phyloP scores from a whole-genome alignment of 2,797 vertebrate genomes.

The Catamblyrhynchus diadema region DNA sequence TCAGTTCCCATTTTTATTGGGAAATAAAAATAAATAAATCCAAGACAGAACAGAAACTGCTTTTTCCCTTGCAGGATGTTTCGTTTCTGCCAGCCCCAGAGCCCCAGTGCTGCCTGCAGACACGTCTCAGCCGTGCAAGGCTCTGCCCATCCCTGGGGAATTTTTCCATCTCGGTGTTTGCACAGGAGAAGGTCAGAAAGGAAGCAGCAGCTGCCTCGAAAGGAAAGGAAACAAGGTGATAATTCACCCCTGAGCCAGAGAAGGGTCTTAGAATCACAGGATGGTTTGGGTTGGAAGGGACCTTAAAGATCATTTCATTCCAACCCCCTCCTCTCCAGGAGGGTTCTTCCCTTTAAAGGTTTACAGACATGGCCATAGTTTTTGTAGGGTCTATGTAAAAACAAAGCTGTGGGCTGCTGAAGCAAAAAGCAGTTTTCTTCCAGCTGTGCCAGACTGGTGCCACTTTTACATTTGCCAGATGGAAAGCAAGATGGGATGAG shows the following conservation, averaged over 20 bases:
- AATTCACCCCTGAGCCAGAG: neutral
- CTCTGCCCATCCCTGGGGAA: neutral
- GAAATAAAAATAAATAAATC: neutral
- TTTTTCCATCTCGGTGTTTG: neutral
- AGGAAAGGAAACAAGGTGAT: neutral
- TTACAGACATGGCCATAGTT: neutral
- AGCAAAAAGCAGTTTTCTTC: neutral
- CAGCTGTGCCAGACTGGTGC: conserved; percentile 34
- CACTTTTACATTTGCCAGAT: conserved; percentile 15
- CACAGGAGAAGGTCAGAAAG: neutral
- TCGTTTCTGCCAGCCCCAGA: neutral
- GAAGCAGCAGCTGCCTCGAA: neutral
- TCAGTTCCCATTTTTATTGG: conserved; percentile 4
- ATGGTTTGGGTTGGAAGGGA: neutral
- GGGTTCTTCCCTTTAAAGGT: neutral
- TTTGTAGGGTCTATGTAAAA: neutral
- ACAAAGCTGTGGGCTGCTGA: neutral
- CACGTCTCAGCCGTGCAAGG: fast-evolving
- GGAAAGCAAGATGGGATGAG: conserved; percentile 27
- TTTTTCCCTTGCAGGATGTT: neutral
- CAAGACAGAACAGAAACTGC: conserved; percentile 23
- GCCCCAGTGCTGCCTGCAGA: neutral
- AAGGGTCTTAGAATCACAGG: neutral
- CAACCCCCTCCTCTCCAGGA: neutral
- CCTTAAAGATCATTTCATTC: neutral